Percentiles rank a stretch among this genome's conserved stretches.
Conservation (phyloP, 2,113 vertebrate genomes). For the Callorhinus ursinus region DNA sequence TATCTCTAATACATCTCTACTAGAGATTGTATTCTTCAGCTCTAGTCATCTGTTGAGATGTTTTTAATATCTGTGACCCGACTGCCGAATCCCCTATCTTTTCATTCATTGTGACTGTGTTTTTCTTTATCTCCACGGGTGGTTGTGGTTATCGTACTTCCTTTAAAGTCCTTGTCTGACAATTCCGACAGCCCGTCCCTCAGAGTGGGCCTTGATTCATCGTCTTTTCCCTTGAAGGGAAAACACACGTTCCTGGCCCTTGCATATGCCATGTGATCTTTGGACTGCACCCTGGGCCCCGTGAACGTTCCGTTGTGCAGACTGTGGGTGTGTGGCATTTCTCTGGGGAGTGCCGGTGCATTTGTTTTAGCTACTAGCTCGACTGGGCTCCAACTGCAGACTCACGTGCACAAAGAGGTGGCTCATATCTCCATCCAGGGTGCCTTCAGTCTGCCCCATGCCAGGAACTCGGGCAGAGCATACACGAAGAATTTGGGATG, state of each 20-base stretch:
- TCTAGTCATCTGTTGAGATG: neutral
- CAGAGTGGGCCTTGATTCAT: too few relatives aligned
- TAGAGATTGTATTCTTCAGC: neutral
- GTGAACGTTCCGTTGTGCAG: fast-evolving
- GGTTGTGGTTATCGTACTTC: fast-evolving
- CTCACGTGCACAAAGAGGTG: fast-evolving
- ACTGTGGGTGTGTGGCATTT: neutral
- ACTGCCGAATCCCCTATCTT: neutral
- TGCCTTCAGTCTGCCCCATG: neutral
- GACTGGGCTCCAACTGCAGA: fast-evolving
- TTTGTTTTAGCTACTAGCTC: too few relatives aligned
- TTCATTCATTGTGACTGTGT: neutral
- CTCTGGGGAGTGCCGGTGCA: neutral
- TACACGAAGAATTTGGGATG: fast-evolving
- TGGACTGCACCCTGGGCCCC: fast-evolving
- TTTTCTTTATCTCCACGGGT: neutral
- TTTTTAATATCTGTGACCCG: neutral
- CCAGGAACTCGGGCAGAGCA: neutral
- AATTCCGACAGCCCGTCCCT: neutral
- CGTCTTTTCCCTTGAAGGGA: neutral
- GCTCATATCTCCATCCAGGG: neutral
- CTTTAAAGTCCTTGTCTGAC: neutral
- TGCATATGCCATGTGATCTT: fast-evolving
- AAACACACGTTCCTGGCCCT: neutral
- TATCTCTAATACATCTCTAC: neutral